These are phyloP conservation scores for Lithosia quadra DNA, from an alignment of 2,888 invertebrate genomes.

Conservation along the genomic window DNA sequence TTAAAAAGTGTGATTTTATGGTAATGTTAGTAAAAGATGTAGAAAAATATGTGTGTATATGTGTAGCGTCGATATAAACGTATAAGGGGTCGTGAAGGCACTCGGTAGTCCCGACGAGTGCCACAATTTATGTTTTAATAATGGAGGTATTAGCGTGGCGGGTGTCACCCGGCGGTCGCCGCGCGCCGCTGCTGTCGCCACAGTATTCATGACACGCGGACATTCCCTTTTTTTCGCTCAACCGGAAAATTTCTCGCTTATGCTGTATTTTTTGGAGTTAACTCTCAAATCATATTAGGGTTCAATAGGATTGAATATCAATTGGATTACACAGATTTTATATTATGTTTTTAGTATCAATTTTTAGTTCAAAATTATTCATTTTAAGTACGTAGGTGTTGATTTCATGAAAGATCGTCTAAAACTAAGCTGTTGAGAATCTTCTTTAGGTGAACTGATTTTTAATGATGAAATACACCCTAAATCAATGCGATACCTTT, in stretches of 20 bases:
- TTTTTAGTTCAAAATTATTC: background rate
- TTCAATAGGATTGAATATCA: background rate
- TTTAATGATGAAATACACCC: background rate
- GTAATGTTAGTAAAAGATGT: background rate
- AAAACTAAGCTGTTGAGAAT: background rate
- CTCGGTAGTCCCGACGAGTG: conserved; percentile 38
- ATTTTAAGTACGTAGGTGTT: background rate
- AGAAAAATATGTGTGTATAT: conserved; percentile 3
- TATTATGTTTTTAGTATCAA: too few relatives aligned
- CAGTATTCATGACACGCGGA: conserved; percentile 33
- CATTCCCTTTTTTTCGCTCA: conserved; percentile 25
- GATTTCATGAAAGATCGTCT: background rate
- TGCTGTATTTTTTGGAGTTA: conserved; percentile 2
- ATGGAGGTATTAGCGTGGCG: conserved; percentile 68
- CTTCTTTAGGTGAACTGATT: background rate
- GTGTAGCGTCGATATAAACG: conserved; percentile 5
- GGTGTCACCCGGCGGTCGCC: conserved; percentile 51
- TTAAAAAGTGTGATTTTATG: background rate
- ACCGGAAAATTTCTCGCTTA: conserved; percentile 15
- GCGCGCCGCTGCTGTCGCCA: conserved; percentile 40
- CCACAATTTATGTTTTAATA: conserved; percentile 73
- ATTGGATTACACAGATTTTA: background rate
- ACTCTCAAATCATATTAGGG: background rate
- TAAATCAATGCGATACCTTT: background rate
- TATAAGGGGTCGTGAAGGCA: conserved; percentile 26